Conservation (phyloP, 2,888 invertebrate genomes). For the Periphyllus acericola region DNA sequence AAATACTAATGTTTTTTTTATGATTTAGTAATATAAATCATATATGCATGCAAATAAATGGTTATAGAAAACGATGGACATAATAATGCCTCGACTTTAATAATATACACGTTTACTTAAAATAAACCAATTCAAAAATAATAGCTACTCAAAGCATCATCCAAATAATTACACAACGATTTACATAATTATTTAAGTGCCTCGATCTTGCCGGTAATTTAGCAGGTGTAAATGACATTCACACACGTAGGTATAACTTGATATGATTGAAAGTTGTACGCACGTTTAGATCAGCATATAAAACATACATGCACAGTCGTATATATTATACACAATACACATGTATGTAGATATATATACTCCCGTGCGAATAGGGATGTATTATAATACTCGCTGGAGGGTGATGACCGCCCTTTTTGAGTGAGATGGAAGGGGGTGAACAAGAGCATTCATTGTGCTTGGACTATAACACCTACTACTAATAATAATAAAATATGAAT, state of each 20-base stretch:
- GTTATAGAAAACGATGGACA: no score
- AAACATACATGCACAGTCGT: background rate
- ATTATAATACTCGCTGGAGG: conserved; percentile 4
- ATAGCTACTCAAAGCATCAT: background rate
- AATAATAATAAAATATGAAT: conserved; percentile 41
- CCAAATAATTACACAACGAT: background rate
- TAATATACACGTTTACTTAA: no score
- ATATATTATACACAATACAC: background rate
- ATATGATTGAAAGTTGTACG: background rate
- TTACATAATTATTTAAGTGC: background rate
- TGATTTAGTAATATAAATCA: no score
- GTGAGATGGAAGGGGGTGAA: background rate
- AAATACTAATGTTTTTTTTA: no score
- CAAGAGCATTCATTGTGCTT: conserved; percentile 16
- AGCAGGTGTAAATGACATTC: conserved; percentile 10
- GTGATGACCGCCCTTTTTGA: conserved; percentile 9
- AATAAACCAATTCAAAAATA: background rate
- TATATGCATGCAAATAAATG: no score
- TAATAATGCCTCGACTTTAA: no score
- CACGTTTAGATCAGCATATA: background rate
- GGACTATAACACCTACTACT: conserved; percentile 12
- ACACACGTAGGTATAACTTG: background rate
- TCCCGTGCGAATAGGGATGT: no score
- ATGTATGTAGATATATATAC: background rate
- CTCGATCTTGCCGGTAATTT: background rate